A percentile compares a stretch with the other conserved stretches of the same genome.
Evolutionary conservation across 1,140 invertebrate species (phyloP).

Genomic region (Calliopsis andreniformis): DNA sequence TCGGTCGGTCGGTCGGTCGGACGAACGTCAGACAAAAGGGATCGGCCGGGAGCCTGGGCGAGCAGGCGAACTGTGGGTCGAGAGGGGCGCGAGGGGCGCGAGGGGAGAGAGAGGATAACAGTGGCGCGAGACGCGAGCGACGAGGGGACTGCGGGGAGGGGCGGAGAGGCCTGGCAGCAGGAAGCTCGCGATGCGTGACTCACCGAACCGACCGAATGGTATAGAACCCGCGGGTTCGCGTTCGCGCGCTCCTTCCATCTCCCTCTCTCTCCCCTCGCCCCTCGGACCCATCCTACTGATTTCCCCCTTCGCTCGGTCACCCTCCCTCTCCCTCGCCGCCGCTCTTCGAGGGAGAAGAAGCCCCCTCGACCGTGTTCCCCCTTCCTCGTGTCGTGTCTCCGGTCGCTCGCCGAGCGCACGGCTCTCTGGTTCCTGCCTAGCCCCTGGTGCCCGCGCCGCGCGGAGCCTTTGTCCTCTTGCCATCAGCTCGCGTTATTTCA

Average conservation of each 20-base stretch:
- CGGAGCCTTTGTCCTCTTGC: constrained; percentile 77
- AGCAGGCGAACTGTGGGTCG: not conserved
- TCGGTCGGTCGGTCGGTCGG: constrained; percentile 64
- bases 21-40: constrained; percentile 61
- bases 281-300: constrained; percentile 38
- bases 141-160: constrained; percentile 40
- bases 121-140: constrained; percentile 46
- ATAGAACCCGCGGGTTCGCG: constrained; percentile 71
- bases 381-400: constrained; percentile 22
- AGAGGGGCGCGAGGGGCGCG: not conserved
- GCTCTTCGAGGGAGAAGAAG: constrained; percentile 57
- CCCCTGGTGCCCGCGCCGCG: constrained; percentile 71
- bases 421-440: constrained; percentile 65
- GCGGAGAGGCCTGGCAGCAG: constrained; percentile 69
- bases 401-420: constrained; percentile 32
- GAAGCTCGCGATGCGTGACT: constrained; percentile 80
- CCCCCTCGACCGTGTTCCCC: constrained; percentile 52
- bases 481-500: constrained; percentile 79
- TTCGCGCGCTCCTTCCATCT: constrained; percentile 60
- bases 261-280: constrained; percentile 31
- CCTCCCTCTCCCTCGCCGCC: constrained; percentile 15
- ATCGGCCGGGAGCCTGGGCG: constrained; percentile 36
- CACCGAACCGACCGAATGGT: constrained; percentile 73
- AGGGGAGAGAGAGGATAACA: constrained; percentile 22
- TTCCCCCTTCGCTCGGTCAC: constrained; percentile 53